These are phyloP conservation scores for Trichogramma pretiosum DNA, from an alignment of 1,140 invertebrate species.

Conservation along the genomic window DNA sequence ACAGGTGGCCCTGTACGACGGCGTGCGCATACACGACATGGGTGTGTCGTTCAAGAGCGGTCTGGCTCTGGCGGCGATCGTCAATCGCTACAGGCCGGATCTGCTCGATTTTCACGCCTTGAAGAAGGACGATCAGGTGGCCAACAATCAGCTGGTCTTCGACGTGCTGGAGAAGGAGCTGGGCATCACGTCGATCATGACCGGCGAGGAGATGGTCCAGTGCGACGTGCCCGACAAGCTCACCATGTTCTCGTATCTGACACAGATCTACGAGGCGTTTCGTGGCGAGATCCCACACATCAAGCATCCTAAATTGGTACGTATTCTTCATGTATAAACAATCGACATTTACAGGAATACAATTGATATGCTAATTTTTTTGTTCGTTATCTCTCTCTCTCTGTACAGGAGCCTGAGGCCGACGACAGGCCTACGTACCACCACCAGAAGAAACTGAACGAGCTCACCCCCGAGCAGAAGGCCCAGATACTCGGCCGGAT, in stretches of 20 bases:
- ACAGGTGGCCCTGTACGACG: constrained; percentile 59
- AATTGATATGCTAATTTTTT: constrained; percentile 1
- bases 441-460: constrained; percentile 38
- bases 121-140: constrained; percentile 52
- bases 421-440: constrained; percentile 33
- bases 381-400: constrained; percentile 14
- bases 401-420: constrained; percentile 35
- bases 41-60: constrained; percentile 67
- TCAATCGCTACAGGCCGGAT: constrained; percentile 81
- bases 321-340: constrained; percentile 19
- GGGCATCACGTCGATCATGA: constrained; percentile 66
- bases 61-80: constrained; percentile 70
- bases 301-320: constrained; percentile 67
- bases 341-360: not conserved
- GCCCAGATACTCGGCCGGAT: constrained; percentile 36
- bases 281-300: constrained; percentile 73
- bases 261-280: constrained; percentile 79
- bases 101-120: constrained; percentile 67
- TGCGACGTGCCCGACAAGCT: constrained; percentile 64
- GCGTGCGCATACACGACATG: constrained; percentile 60
- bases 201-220: constrained; percentile 68
- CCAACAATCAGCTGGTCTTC: constrained; percentile 76
- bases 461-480: constrained; percentile 39
- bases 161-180: constrained; percentile 70
- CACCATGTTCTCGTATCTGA: constrained; percentile 72